Evolutionary conservation across 2,888 invertebrate genomes (phyloP), one percentile per base, ranked within the genome.

Genomic region (Carabus problematicus): DNA sequence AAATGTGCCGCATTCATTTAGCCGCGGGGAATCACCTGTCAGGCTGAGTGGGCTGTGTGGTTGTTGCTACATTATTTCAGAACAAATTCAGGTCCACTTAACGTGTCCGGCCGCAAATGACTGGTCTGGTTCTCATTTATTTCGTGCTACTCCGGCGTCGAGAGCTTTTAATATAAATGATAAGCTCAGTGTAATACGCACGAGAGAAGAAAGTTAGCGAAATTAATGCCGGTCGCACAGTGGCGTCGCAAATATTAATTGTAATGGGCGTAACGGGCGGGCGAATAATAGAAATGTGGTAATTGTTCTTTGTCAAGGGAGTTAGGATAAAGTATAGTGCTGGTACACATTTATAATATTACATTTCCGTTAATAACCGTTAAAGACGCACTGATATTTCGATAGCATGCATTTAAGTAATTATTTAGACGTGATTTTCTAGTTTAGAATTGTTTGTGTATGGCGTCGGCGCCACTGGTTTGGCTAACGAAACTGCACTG

Each of bases 131-230:
- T 19, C 18, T 19, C 52, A 52, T 52, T 52, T 19, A 9, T 12
- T 12, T 19, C 52, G 14, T 18, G 29, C 29, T 2, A 29, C 29
- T 29, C 29, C 29, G 29, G 29, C 29, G 29, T 6, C 29, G 29
- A 29, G 42, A 60, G 39, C 61, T 49, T 40, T 62, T 62, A 18
- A 39, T 62, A 62, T 62, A 62, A 62, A 62, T 62, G 61, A 62
- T 62, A 62, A 62, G 61, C 61, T 43, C n/a, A 3, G 47, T 45
- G 60, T 42, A 19, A 55, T 55, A 39, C 55, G 58, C 12, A 45
- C 45, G 45, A 58, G 58, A 47, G 49, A 61, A 45, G 61, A 62
- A 62, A 40, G 40, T 47, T 49, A 47, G 12, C 29, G 60, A 45
- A 62, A 49, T 62, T 62, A 62, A 62, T 62, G 61, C 49, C 12